phyloP scores from a whole-genome alignment of 2,888 invertebrate species.

The Leucophenga montana region DNA sequence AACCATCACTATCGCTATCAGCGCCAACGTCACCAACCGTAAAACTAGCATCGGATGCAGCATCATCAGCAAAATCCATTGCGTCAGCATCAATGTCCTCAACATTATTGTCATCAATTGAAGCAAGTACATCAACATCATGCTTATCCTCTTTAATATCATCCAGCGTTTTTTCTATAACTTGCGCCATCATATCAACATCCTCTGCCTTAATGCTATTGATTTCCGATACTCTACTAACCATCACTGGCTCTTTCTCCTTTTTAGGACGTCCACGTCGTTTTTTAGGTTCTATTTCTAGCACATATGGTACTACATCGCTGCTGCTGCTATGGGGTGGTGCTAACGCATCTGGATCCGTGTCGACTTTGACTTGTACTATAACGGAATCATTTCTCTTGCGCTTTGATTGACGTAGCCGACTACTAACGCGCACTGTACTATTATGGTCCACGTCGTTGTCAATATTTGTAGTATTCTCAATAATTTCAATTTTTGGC shows the following conservation, averaged over 20 bases:
- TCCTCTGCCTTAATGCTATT: slow-evolving; percentile 41
- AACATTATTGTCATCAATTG: slow-evolving; percentile 39
- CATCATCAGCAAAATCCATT: slow-evolving; percentile 40
- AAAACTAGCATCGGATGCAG: not conserved
- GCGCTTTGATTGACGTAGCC: slow-evolving; percentile 45
- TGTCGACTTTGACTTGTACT: not conserved
- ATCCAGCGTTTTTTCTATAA: slow-evolving; percentile 23
- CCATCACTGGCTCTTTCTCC: not conserved
- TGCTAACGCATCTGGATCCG: not conserved
- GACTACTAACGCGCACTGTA: slow-evolving; percentile 33
- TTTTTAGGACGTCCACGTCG: slow-evolving; percentile 65
- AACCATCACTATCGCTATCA: slow-evolving; percentile 42
- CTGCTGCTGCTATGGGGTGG: not conserved
- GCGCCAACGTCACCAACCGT: slow-evolving; percentile 37
- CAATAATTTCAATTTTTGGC: slow-evolving; percentile 67
- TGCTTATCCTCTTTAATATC: slow-evolving; percentile 41
- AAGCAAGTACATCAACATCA: slow-evolving; percentile 35
- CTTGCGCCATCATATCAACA: not conserved
- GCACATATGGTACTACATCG: not conserved
- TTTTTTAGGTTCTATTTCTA: slow-evolving; percentile 43
- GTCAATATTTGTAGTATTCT: slow-evolving; percentile 42
- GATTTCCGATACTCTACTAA: slow-evolving; percentile 44
- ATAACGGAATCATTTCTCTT: slow-evolving; percentile 32
- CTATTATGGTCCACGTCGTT: slow-evolving; percentile 10
- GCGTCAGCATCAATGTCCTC: slow-evolving; percentile 46